Base-by-base conservation (phyloP, 1,140 invertebrate genomes). In the Drosophila sucinea region DNA sequence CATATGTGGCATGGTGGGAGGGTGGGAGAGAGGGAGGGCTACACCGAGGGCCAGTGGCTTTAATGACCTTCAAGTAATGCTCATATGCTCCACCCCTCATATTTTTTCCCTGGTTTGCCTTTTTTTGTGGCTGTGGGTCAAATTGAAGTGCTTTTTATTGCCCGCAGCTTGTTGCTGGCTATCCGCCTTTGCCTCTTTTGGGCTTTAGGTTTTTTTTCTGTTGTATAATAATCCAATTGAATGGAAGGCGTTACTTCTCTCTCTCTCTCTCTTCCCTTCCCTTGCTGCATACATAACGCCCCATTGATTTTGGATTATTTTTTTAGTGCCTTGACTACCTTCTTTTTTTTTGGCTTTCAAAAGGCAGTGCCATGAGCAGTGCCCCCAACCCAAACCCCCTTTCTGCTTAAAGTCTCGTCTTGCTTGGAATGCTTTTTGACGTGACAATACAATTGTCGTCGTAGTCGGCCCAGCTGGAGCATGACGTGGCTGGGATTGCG, bases 291-390 rank as follows among this genome's bases (percentile, higher is more conserved):
- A 78, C 83, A 87, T 82, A 77, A 84, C 84, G 85, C 84, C 84
- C 84, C 84, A 89, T 89, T 89, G 84, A 84, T 90, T 89, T 89
- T 89, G 84, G 84, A 89, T 89, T 89, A 89, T 89, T 81, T 89
- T 67, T 89, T 89, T 89, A 84, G 81, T 89, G 84, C 70, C 84
- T 79, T 81, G 77, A 78, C 68, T 84, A 89, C 84, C 80, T 89
- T 86, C 79, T 77, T 69, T 64, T 63, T 25, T 47, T 40, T 51
- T 55, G 54, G 33, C 51, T 60, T 67, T 54, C n/a, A 35, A 55
- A 44, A 11, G 51, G 56, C 66, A 70, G n/a, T 2, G n/a, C 40
- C 57, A 54, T 23, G 29, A 58, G 44, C 64, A 17, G 0, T 17
- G 17, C 32, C 38, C 41, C 67, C 55, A 41, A 54, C 40, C 44